These are phyloP conservation scores for Atrina japonica DNA, from an alignment of 2,888 invertebrate genomes.

Conservation along the genomic window DNA sequence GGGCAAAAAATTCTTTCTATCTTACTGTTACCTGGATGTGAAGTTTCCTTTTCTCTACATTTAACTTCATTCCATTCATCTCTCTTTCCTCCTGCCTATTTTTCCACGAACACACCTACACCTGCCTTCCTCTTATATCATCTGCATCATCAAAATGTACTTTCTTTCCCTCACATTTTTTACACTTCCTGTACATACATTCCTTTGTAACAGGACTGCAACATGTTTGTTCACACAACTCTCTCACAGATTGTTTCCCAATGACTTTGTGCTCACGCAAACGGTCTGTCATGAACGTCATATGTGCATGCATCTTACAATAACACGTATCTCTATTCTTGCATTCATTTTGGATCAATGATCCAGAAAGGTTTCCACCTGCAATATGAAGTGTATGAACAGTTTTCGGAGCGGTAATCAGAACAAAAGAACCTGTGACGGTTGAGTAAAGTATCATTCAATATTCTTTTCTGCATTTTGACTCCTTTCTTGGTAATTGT, in stretches of 20 bases:
- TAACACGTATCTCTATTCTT: slow-evolving; percentile 46
- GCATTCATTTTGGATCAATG: slow-evolving; percentile 27
- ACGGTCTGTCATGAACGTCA: slow-evolving; percentile 29
- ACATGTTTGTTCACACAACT: slow-evolving; percentile 6
- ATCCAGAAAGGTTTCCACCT: slow-evolving; percentile 53
- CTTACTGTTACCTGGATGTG: slow-evolving; percentile 3
- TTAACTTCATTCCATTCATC: slow-evolving; percentile 18
- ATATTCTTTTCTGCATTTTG: slow-evolving; percentile 51
- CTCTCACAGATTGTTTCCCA: not conserved
- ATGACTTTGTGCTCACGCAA: slow-evolving; percentile 20
- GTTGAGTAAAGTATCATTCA: slow-evolving; percentile 44
- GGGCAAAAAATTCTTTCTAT: slow-evolving; percentile 7
- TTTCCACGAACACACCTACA: slow-evolving; percentile 17
- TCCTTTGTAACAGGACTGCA: slow-evolving; percentile 21
- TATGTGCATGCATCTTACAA: slow-evolving; percentile 46
- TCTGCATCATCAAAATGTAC: not conserved
- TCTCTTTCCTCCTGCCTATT: slow-evolving; percentile 27
- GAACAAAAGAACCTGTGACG: slow-evolving; percentile 39
- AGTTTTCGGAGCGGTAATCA: slow-evolving; percentile 35
- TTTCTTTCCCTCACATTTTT: slow-evolving; percentile 18
- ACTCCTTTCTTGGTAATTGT: slow-evolving; percentile 37
- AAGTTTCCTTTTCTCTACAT: slow-evolving; percentile 15
- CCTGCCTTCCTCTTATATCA: slow-evolving; percentile 9
- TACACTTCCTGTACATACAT: slow-evolving; percentile 41
- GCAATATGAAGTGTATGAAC: slow-evolving; percentile 44